These are phyloP conservation scores for Oryzias melastigma DNA, from an alignment of 2,113 vertebrate genomes.

Conservation along the genomic window DNA sequence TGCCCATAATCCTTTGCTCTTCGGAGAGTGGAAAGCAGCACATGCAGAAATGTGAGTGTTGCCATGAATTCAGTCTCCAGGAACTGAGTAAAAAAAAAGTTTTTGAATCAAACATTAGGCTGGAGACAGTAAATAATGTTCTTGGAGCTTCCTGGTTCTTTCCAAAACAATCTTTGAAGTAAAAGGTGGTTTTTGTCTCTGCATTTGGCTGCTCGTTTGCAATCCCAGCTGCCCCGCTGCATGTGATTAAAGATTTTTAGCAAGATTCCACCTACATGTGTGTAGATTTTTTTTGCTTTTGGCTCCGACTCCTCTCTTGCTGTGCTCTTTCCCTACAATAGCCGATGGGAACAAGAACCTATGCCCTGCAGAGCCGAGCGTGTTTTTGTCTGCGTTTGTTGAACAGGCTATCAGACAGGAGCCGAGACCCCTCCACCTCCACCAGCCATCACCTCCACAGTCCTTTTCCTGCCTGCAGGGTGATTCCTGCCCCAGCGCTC, in stretches of 20 bases:
- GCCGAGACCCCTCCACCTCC: slow-evolving; percentile 52
- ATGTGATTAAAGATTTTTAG: slow-evolving; percentile 16
- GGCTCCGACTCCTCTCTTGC: slow-evolving; percentile 27
- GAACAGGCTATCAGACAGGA: slow-evolving; percentile 63
- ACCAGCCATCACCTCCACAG: slow-evolving; percentile 64
- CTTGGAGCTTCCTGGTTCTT: not conserved
- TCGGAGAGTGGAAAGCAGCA: too few species aligned
- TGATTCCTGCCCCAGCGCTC: slow-evolving; percentile 69
- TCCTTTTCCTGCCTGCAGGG: slow-evolving; percentile 71
- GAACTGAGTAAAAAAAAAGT: not conserved
- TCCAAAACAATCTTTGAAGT: slow-evolving; percentile 1
- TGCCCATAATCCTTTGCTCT: not conserved
- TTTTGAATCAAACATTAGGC: not conserved
- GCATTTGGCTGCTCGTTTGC: not conserved
- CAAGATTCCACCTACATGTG: slow-evolving; percentile 26
- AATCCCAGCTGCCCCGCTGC: slow-evolving; percentile 9
- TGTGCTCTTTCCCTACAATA: slow-evolving; percentile 26
- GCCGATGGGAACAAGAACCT: slow-evolving; percentile 55
- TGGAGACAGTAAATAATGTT: slow-evolving; percentile 1
- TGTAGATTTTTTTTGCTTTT: slow-evolving; percentile 8
- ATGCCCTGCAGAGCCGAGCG: slow-evolving; percentile 36
- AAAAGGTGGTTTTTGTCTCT: slow-evolving; percentile 6
- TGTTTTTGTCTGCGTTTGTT: slow-evolving; percentile 20
- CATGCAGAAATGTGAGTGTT: too few species aligned
- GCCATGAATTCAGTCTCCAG: too few species aligned